Evolutionary conservation across 1,140 invertebrate genomes (phyloP), one percentile per base, ranked within the genome.

Genomic region (Pachypeltis micranthus): DNA sequence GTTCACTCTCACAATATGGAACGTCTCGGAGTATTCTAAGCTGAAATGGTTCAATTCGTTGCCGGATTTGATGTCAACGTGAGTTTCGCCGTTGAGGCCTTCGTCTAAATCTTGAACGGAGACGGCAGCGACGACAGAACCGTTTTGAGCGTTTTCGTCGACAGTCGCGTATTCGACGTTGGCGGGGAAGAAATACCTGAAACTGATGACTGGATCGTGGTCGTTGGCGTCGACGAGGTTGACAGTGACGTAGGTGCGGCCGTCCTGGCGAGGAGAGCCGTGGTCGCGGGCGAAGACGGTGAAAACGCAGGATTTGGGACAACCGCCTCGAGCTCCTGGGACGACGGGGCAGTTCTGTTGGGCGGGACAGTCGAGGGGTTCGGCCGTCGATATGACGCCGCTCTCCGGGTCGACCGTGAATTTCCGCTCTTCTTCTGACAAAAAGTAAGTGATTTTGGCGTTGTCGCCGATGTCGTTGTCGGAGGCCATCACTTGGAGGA

Each of bases 211-310:
- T 2, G 94, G 95, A 76, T 93, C 90, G 72, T 97, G 93, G 78
- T 96, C 92, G 60, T 72, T 72, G 1, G 91, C 87, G 73, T 96
- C 93, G 29, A 95, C 78, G 16, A 97, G 77, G 75, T 92, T 95
- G 0, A 97, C 90, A 2, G 91, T 95, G 0, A 98, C 90, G 75
- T 96, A 97, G 23, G 94, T 93, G 44, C 93, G 79, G 2, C 93
- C 93, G 71, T 93, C 88, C 74, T 95, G 90, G 29, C 89, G 75
- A 0, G 92, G 92, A 4, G 85, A 84, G 0, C 93, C 93, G 68
- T 95, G 88, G 77, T 98, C 95, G 56, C 88, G 79, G 12, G 93
- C 93, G 71, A 91, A 93, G 0, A 98, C 89, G 0, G 92, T 95
- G 68, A 97, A 90, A 10, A 96, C 90, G 75, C 93, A 96, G 72